Evolutionary conservation across 2,888 invertebrate genomes (phyloP).

Genomic region (Agrotis exclamationis): DNA sequence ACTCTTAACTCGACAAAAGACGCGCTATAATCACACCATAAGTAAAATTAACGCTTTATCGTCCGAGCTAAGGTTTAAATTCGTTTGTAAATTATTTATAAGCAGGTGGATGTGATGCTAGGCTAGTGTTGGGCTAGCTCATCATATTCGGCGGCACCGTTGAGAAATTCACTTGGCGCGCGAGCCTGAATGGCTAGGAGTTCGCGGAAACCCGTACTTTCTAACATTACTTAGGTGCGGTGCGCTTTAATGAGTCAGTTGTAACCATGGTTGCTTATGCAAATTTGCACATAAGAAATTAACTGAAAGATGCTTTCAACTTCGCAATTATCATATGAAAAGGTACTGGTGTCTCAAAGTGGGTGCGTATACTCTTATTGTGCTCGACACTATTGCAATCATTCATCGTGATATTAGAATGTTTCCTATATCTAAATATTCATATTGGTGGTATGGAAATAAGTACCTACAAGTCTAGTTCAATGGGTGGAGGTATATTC

Average conservation of each 20-base stretch:
- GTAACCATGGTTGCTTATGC: constrained; percentile 66
- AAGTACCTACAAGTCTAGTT: constrained; percentile 24
- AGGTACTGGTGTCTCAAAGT: constrained; percentile 63
- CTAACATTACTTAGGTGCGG: constrained; percentile 74
- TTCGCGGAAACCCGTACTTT: constrained; percentile 84
- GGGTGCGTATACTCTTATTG: constrained; percentile 58
- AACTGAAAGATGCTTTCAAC: constrained; percentile 66
- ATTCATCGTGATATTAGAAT: constrained; percentile 57
- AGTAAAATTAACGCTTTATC: constrained; percentile 65
- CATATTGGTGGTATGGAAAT: constrained; percentile 42
- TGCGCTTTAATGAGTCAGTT: constrained; percentile 69
- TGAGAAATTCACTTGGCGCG: constrained; percentile 79
- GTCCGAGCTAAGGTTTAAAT: constrained; percentile 66
- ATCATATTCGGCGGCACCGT: constrained; percentile 79
- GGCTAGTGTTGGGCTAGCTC: constrained; percentile 76
- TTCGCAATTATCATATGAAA: constrained; percentile 64
- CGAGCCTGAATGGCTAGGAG: constrained; percentile 69
- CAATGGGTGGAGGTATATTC: constrained; percentile 33
- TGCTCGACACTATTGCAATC: constrained; percentile 51
- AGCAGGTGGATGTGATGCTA: constrained; percentile 66
- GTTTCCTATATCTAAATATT: constrained; percentile 51
- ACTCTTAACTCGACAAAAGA: constrained; percentile 75
- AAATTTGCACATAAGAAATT: constrained; percentile 66
- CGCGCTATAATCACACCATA: constrained; percentile 46
- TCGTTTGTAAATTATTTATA: constrained; percentile 58